phyloP scores from a whole-genome alignment of 2,113 vertebrate species.

The Lophura nycthemera region DNA sequence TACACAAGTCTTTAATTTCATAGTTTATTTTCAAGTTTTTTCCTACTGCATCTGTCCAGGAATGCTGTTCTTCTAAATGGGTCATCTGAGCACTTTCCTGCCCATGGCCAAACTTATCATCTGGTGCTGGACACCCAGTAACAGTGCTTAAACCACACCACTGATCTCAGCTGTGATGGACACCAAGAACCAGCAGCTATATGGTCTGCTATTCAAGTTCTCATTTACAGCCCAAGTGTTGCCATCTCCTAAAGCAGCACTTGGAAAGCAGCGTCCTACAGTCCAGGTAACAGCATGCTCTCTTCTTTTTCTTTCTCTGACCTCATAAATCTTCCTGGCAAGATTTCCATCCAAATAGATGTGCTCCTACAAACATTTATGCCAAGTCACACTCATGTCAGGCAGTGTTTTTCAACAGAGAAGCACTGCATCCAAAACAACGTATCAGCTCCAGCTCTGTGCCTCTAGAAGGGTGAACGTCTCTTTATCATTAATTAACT shows the following conservation, averaged over 20 bases:
- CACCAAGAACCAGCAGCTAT: neutral
- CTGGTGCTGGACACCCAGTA: neutral
- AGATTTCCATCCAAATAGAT: constrained; percentile 44
- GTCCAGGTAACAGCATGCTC: neutral
- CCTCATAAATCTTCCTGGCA: constrained; percentile 54
- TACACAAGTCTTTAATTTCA: neutral
- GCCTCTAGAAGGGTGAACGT: neutral
- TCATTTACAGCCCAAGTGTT: constrained; percentile 10
- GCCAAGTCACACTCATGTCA: constrained; percentile 39
- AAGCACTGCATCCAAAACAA: constrained; percentile 39
- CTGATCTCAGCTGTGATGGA: neutral
- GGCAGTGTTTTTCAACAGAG: neutral
- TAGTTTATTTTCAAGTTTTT: neutral
- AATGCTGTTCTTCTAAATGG: neutral
- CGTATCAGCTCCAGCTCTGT: neutral
- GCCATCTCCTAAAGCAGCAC: neutral
- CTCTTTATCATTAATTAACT: constrained; percentile 56
- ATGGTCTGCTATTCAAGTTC: neutral
- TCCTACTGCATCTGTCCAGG: neutral
- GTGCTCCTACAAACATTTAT: constrained; percentile 48
- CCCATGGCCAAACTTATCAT: neutral
- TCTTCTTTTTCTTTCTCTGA: neutral
- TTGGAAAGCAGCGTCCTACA: neutral
- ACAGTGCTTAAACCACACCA: neutral
- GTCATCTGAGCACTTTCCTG: neutral